phyloP scores from a whole-genome alignment of 2,888 invertebrate species.

The Drosophila tanythrix region DNA sequence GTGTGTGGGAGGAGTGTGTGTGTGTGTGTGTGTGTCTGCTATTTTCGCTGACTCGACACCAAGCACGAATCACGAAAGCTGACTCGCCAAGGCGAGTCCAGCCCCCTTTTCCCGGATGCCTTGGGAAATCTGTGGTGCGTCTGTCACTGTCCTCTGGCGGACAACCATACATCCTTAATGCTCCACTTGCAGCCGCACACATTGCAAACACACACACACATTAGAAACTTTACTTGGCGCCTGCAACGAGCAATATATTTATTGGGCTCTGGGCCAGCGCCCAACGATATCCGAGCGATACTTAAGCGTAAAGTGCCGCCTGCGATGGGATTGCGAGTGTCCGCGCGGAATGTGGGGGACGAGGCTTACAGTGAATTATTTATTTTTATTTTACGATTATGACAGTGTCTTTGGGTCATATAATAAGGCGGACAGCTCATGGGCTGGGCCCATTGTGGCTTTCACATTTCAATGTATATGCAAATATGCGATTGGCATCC shows the following conservation, averaged over 20 bases:
- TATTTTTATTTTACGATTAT: constrained; percentile 72
- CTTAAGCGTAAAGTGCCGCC: constrained; percentile 43
- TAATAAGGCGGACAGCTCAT: constrained; percentile 46
- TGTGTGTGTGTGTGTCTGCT: constrained; percentile 15
- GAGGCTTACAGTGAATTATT: constrained; percentile 49
- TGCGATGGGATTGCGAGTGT: constrained; percentile 25
- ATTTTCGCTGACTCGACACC: constrained; percentile 51
- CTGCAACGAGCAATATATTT: constrained; percentile 15
- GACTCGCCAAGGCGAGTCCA: constrained; percentile 9
- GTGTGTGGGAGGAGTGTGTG: constrained; percentile 3
- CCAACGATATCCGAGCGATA: constrained; percentile 24
- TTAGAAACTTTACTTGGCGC: constrained; percentile 18
- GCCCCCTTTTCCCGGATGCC: not conserved
- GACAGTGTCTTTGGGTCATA: constrained; percentile 48
- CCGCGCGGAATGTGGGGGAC: constrained; percentile 4
- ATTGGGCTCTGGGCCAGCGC: constrained; percentile 21
- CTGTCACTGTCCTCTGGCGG: constrained; percentile 21
- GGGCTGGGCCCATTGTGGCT: constrained; percentile 50
- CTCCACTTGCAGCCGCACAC: constrained; percentile 3
- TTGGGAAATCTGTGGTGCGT: constrained; percentile 33
- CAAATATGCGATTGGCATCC: constrained; percentile 62
- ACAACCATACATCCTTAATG: constrained; percentile 33
- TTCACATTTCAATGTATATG: constrained; percentile 73
- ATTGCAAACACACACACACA: constrained; percentile 5
- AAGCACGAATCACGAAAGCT: constrained; percentile 30